Evolutionary conservation across 2,888 invertebrate species (phyloP), one percentile per base, ranked within the genome.

Genomic region (Drosophila pullipes): DNA sequence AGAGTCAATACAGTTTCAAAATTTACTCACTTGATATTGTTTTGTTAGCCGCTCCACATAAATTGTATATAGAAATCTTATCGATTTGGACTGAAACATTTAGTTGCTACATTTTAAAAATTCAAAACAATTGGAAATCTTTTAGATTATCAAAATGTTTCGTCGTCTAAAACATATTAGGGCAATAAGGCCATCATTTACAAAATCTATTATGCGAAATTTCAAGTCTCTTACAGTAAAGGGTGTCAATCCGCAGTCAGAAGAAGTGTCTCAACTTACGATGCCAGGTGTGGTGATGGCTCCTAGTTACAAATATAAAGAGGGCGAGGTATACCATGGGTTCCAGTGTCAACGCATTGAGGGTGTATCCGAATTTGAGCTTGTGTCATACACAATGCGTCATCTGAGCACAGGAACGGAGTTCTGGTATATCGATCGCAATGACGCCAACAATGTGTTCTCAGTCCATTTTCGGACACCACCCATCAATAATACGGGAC

Each of bases 401-500:
- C 98, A 99, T 91, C 94, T 96, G 74, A 95, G 95, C 83, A 97
- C 97, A 0, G 96, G 97, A 80, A 97, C 98, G 0, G 96, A 97
- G 89, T 97, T 98, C 91, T 94, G 98, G 79, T 98, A 99, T 94
- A 94, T 98, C 81, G 96, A 96, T 74, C 95, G 98, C 82, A 97
- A 98, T 83, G 99, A 99, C 92, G 93, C 95, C 10, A 98, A 98
- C 91, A 99, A 99, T 94, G 97, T 97, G 0, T 99, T 99, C 93
- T 97, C 97, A 1, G 95, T 98, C 30, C 96, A 96, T 50, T 98
- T 99, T 90, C 95, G 98, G 22, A 99, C 99, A 0, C 98, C 98
- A 3, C 98, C 98, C 0, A 95, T 95, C 87, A 96, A 98, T 93
- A 97, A 97, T 3, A 97, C 97, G 62, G 98, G 98, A 0, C 95